Evolutionary conservation across 2,888 invertebrate genomes (phyloP).

Genomic region (Timandra comae): DNA sequence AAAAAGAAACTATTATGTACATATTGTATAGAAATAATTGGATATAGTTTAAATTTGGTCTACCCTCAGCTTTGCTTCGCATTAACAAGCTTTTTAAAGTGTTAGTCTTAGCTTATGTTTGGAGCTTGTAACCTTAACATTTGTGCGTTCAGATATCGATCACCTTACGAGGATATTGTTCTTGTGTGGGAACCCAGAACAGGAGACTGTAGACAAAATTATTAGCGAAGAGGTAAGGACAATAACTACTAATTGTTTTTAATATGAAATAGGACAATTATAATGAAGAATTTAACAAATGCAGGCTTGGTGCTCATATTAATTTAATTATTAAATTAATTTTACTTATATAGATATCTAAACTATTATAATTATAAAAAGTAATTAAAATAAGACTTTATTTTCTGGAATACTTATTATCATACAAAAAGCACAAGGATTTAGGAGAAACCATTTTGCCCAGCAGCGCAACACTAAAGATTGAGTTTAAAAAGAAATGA

Average conservation of each 20-base stretch:
- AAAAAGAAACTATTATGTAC: no score
- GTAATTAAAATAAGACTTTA: no score
- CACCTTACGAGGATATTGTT: constrained; percentile 92
- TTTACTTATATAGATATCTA: no score
- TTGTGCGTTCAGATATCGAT: constrained; percentile 86
- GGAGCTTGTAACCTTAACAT: constrained; percentile 75
- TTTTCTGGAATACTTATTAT: no score
- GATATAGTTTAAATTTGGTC: no score
- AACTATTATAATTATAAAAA: no score
- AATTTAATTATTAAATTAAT: constrained; percentile 5
- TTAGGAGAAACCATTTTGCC: no score
- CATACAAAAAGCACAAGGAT: no score
- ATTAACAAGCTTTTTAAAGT: constrained; percentile 47
- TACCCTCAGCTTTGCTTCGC: constrained; percentile 28
- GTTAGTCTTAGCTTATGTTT: constrained; percentile 50
- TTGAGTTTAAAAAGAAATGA: no score
- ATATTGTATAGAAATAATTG: no score
- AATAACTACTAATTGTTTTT: no score
- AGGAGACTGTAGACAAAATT: constrained; percentile 89
- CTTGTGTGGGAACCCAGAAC: constrained; percentile 90
- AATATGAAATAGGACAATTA: neutral
- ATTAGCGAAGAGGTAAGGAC: constrained; percentile 89
- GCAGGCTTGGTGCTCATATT: constrained; percentile 14
- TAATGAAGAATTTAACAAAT: constrained; percentile 6
- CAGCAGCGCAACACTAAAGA: no score